Conservation (phyloP, 30 jellyfish, hydroid and myxozoan species). For the Cassiopea andromeda region DNA sequence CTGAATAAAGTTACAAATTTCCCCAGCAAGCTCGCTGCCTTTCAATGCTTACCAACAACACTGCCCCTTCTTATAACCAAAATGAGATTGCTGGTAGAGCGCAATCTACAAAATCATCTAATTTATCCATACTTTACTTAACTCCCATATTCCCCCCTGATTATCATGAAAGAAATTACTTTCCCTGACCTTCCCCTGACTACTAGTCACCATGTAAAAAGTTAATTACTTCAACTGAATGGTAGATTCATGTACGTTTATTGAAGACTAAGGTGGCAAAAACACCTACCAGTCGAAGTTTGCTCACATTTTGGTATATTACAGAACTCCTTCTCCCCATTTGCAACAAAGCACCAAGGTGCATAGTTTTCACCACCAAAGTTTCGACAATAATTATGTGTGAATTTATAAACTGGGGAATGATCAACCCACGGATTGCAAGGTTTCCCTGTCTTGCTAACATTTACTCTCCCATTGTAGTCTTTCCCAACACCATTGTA, state of each 20-base stretch:
- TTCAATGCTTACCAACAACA: too few relatives aligned
- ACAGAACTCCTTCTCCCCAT: constrained; percentile 72
- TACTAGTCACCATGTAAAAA: too few relatives aligned
- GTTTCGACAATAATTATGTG: constrained; percentile 89
- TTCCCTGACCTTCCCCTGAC: too few relatives aligned
- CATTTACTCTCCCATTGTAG: constrained; percentile 69
- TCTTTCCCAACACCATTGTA: constrained; percentile 73
- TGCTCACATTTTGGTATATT: constrained; percentile 43
- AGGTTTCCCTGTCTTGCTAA: constrained; percentile 74
- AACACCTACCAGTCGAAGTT: constrained; percentile 13
- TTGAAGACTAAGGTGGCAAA: not conserved
- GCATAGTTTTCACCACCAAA: constrained; percentile 79
- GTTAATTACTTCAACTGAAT: too few relatives aligned
- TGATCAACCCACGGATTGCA: constrained; percentile 84
- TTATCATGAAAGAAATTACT: not conserved
- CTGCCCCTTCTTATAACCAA: too few relatives aligned
- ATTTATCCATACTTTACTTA: not conserved
- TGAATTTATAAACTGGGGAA: constrained; percentile 62
- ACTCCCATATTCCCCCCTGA: not conserved
- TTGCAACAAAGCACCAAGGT: constrained; percentile 91
- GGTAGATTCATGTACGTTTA: too few relatives aligned
- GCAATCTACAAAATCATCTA: too few relatives aligned
- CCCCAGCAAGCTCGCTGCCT: too few relatives aligned
- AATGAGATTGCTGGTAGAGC: too few relatives aligned
- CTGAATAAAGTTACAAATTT: too few relatives aligned